Percentiles rank a stretch among this genome's conserved stretches.
Evolutionary conservation across 2,888 invertebrate species (phyloP).

Genomic region (Sisyra nigra): DNA sequence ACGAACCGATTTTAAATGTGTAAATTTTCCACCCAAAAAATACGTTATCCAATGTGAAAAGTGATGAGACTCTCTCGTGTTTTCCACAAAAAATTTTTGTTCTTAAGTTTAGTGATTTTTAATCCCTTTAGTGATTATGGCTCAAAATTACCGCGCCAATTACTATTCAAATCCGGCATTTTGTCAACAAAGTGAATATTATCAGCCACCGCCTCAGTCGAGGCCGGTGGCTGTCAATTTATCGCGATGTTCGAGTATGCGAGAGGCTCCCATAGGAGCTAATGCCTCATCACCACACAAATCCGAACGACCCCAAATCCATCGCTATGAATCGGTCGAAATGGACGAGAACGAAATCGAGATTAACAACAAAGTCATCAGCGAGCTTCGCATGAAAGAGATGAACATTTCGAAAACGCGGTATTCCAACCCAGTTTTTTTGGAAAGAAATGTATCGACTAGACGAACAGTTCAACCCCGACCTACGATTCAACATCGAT

Average conservation of each 20-base stretch:
- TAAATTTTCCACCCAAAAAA: too few relatives aligned
- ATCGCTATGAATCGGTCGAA: conserved; percentile 8
- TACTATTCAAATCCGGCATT: conserved; percentile 70
- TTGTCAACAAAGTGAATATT: conserved; percentile 58
- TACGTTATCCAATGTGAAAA: too few relatives aligned
- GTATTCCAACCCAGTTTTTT: neutral
- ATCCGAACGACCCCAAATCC: conserved; percentile 7
- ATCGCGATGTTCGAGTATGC: conserved; percentile 14
- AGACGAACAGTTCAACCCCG: neutral
- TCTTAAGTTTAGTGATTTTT: neutral
- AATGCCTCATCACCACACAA: conserved; percentile 7
- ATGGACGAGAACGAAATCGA: conserved; percentile 8
- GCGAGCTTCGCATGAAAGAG: conserved; percentile 6
- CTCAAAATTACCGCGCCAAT: conserved; percentile 20
- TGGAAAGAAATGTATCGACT: neutral
- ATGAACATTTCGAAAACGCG: conserved; percentile 4
- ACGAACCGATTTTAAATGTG: too few relatives aligned
- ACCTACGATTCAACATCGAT: neutral
- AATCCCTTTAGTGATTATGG: conserved; percentile 2
- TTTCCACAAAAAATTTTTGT: neutral
- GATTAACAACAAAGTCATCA: conserved; percentile 6
- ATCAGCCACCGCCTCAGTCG: conserved; percentile 28
- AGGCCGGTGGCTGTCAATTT: conserved; percentile 17
- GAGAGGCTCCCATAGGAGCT: conserved; percentile 14
- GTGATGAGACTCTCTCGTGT: neutral